Evolutionary conservation across 2,797 vertebrate species (phyloP).

Genomic region (Rhynchonycteris naso): DNA sequence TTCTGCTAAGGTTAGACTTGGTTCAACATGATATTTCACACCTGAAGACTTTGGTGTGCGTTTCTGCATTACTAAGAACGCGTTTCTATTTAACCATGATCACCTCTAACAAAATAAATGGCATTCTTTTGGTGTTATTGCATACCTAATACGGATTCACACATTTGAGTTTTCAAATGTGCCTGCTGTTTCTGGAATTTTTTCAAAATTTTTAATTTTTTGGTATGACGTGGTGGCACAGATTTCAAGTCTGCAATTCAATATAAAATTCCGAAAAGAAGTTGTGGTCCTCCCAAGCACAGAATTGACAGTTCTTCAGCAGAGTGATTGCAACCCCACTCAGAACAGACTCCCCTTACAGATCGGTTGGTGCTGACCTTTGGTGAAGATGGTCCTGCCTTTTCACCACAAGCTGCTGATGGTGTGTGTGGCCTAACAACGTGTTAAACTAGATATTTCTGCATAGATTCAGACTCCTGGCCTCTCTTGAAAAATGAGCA

Average conservation of each 20-base stretch:
- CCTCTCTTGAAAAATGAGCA: neutral
- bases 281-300: neutral
- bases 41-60: neutral
- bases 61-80: neutral
- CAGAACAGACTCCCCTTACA: neutral
- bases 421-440: neutral
- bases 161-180: neutral
- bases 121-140: neutral
- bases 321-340: fast-evolving
- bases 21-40: neutral
- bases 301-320: neutral
- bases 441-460: neutral
- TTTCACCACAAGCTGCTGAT: neutral
- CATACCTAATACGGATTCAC: fast-evolving
- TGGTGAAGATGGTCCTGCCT: too few species aligned
- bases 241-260: too few species aligned
- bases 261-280: too few species aligned
- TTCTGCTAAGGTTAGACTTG: neutral
- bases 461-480: neutral
- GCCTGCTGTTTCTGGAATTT: neutral
- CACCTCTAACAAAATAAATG: neutral
- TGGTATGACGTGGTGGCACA: too few species aligned
- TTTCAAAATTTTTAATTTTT: too few species aligned
- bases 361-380: neutral
- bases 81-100: neutral